Conservation (phyloP, 2,888 invertebrate species). For the Sepioteuthis lessoniana region DNA sequence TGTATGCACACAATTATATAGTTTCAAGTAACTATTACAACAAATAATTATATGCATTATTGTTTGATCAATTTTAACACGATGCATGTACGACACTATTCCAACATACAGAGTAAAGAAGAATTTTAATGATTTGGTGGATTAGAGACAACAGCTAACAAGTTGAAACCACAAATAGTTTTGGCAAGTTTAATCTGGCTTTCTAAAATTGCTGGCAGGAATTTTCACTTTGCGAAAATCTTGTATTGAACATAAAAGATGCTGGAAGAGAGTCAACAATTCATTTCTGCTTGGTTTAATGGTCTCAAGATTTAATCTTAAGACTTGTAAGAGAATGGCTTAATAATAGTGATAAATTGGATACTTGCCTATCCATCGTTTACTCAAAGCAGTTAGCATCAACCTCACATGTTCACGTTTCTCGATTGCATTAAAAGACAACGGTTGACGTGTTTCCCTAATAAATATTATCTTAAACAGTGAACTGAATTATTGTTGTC, state of each 20-base stretch:
- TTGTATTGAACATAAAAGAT: neutral
- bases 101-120: neutral
- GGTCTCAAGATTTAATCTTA: neutral
- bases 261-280: neutral
- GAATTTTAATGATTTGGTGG: neutral
- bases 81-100: neutral
- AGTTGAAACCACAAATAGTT: neutral
- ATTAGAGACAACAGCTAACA: neutral
- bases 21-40: no score
- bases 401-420: neutral
- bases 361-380: neutral
- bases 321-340: slow-evolving; percentile 4
- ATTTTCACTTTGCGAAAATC: neutral
- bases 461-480: neutral
- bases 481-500: neutral
- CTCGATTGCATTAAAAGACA: neutral
- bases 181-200: slow-evolving; percentile 33
- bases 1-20: no score
- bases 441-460: neutral
- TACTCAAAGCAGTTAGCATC: neutral
- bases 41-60: no score
- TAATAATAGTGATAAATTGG: neutral
- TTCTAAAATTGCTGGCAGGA: neutral
- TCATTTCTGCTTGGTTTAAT: neutral
- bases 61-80: neutral